Conservation (phyloP, 1,140 invertebrate species). For the Brachionus rotundiformis region DNA sequence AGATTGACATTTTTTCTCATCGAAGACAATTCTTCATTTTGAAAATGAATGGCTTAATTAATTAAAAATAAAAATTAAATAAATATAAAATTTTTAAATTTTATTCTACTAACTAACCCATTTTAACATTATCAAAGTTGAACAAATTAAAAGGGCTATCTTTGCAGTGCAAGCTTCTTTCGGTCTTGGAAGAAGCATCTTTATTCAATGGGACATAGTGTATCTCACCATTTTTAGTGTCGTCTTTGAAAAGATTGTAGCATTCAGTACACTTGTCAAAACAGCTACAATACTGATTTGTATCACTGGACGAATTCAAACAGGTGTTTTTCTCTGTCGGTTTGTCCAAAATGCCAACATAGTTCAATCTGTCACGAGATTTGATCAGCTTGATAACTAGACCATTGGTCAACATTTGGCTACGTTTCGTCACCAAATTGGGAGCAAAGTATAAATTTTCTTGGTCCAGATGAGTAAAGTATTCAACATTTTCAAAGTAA, state of each 20-base stretch:
- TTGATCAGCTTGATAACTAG: slow-evolving; percentile 15
- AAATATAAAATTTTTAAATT: neutral
- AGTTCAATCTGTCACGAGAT: neutral
- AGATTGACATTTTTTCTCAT: neutral
- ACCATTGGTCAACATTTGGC: slow-evolving; percentile 5
- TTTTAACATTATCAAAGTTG: neutral
- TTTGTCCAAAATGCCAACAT: slow-evolving; percentile 4
- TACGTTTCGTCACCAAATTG: neutral
- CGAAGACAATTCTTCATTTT: neutral
- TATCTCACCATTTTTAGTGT: neutral
- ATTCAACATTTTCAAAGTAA: neutral
- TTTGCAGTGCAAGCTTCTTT: slow-evolving; percentile 20
- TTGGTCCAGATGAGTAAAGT: neutral
- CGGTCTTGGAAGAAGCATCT: neutral
- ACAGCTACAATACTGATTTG: neutral
- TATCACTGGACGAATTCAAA: neutral
- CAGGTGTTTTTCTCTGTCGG: neutral
- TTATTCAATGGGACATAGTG: slow-evolving; percentile 13
- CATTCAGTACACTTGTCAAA: neutral
- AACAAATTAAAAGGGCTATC: neutral
- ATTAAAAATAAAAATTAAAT: neutral
- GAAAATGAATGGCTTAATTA: neutral
- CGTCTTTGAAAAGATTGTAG: neutral
- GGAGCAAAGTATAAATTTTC: neutral
- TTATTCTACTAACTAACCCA: neutral